A percentile compares a stretch with the other conserved stretches of the same genome.
Evolutionary conservation across 2,113 vertebrate genomes (phyloP).

Genomic region (Lates calcarifer): DNA sequence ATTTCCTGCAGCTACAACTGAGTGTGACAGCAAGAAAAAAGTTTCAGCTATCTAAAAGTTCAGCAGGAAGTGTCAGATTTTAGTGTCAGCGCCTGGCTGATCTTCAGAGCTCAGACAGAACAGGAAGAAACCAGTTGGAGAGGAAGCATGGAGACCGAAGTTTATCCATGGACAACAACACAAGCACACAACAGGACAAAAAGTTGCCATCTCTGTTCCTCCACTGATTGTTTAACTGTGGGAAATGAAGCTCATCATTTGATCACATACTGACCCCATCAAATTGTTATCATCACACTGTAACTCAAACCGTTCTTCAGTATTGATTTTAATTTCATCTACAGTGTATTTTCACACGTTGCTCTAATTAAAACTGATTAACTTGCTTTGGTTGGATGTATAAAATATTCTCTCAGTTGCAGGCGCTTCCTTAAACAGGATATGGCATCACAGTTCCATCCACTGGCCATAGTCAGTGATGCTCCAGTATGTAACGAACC

Average conservation of each 20-base stretch:
- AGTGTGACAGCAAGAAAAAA: neutral
- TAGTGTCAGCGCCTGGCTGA: neutral
- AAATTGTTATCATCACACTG: no score
- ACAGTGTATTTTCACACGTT: no score
- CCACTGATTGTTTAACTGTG: neutral
- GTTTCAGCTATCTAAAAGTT: neutral
- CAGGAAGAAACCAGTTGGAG: neutral
- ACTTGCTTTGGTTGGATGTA: neutral
- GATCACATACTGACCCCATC: no score
- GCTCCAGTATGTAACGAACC: no score
- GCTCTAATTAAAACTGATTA: no score
- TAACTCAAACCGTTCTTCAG: no score
- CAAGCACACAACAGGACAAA: neutral
- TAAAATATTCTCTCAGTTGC: no score
- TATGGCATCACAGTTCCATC: no score
- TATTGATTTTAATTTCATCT: no score
- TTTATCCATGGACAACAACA: no score
- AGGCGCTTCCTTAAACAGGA: no score
- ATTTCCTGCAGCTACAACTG: constrained; percentile 6
- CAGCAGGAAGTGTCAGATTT: neutral
- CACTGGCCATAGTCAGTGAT: neutral
- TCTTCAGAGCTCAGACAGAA: neutral
- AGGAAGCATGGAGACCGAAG: no score
- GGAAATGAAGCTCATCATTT: neutral
- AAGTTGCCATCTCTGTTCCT: neutral